phyloP scores from a whole-genome alignment of 2,113 vertebrate genomes.

The Tauraco erythrolophus region DNA sequence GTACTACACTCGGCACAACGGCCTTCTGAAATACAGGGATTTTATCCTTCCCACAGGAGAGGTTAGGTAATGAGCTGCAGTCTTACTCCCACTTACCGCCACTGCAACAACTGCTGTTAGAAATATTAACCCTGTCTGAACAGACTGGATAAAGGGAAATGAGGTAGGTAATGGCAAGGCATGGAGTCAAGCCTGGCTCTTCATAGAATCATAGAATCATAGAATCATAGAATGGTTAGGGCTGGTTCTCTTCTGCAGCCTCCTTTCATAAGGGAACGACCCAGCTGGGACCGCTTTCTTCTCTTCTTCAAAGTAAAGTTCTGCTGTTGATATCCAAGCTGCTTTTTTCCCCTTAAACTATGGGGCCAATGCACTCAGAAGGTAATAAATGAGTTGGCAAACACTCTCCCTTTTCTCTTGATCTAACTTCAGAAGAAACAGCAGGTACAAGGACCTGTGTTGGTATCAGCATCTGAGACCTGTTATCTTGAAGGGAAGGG shows the following conservation, averaged over 20 bases:
- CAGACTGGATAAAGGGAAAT: neutral
- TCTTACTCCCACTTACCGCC: neutral
- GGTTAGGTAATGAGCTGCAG: neutral
- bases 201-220: no score
- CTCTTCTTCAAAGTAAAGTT: neutral
- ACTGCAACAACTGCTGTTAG: neutral
- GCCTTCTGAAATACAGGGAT: neutral
- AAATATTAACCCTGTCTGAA: neutral
- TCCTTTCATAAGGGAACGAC: neutral
- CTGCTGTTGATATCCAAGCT: neutral
- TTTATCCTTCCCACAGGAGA: neutral
- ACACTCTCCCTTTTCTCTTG: neutral
- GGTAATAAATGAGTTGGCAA: neutral
- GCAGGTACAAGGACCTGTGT: neutral
- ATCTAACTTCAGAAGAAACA: neutral
- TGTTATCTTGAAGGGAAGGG: neutral
- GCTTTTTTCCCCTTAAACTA: neutral
- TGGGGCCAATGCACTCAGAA: neutral
- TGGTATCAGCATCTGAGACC: neutral
- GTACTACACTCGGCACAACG: neutral
- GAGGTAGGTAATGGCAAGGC: neutral
- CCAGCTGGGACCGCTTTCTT: neutral
- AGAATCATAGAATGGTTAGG: no score
- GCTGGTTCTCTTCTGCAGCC: neutral
- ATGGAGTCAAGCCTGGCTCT: neutral